Evolutionary conservation across 2,888 invertebrate genomes (phyloP), one percentile per base, ranked within the genome.

Genomic region (Drosophila flavopinicola): DNA sequence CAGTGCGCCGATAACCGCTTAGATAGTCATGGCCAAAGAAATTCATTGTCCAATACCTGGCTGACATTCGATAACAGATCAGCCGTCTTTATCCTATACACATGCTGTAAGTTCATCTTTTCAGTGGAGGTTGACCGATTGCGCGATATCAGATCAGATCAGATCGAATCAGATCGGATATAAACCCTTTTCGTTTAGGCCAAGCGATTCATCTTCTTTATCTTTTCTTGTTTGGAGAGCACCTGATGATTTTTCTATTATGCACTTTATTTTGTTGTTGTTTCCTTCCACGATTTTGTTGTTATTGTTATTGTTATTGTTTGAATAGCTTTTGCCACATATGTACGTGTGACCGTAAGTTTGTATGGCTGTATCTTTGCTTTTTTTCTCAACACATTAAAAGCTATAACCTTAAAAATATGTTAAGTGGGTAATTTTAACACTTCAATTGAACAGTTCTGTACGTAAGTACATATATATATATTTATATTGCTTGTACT

Each of bases 1-100:
- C 79, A 30, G 88, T 89, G 60, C 88, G 88, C 27, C 85, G 86
- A 78, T 90, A 89, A 51, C 89, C 88, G 75, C 80, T 82, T 57
- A 89, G 78, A 78, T 89, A 85, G 78, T 90, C 88, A 78, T 88
- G 88, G 47, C 88, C 89, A 67, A 90, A 85, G 64, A 91, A 88
- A 88, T 90, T 89, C 91, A 91, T 90, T 67, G 75, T 88, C 75
- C 48, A 66, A 59, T 57, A 64, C 48, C 60, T 52, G 71, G 56
- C 60, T 38, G 52, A 63, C 27, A 54, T 45, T 41, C 45, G 53
- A 33, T 37, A 56, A 41, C 54, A 47, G 54, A 41, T 63, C 66
- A 61, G 49, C 41, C 72, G 44, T 64, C 52, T 69, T 56, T 37
- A 13, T 45, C 49, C 44, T 38, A 52, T 23, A 54, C 45, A 54